phyloP scores from a whole-genome alignment of 2,888 invertebrate genomes.

The Sicus ferrugineus region DNA sequence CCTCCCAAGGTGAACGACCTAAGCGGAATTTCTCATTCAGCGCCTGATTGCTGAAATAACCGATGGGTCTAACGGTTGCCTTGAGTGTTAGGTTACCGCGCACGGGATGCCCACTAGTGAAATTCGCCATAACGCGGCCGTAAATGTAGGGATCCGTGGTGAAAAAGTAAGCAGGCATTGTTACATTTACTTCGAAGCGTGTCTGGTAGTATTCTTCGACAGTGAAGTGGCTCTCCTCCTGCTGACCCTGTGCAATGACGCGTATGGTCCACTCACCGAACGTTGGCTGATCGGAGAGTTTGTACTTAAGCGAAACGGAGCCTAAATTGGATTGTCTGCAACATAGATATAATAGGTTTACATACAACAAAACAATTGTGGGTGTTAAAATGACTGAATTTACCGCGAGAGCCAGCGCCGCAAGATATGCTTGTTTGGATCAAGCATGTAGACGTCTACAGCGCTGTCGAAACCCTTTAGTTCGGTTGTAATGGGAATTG shows the following conservation, averaged over 20 bases:
- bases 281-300: slow-evolving; percentile 88
- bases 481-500: slow-evolving; percentile 92
- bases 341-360: neutral
- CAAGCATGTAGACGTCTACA: slow-evolving; percentile 90
- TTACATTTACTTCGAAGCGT: slow-evolving; percentile 92
- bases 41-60: slow-evolving; percentile 69
- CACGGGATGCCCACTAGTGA: slow-evolving; percentile 92
- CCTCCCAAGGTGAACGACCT: slow-evolving; percentile 57
- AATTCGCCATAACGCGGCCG: slow-evolving; percentile 92
- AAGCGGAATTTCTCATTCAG: slow-evolving; percentile 67
- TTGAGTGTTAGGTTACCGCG: slow-evolving; percentile 86
- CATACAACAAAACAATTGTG: neutral
- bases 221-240: slow-evolving; percentile 83
- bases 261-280: slow-evolving; percentile 93
- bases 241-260: slow-evolving; percentile 87
- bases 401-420: slow-evolving; percentile 88
- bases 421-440: slow-evolving; percentile 87
- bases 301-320: slow-evolving; percentile 90
- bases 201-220: slow-evolving; percentile 97
- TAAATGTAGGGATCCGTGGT: slow-evolving; percentile 83
- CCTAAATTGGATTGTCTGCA: slow-evolving; percentile 84
- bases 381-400: slow-evolving; percentile 22
- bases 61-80: slow-evolving; percentile 78
- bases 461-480: slow-evolving; percentile 90
- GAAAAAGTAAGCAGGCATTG: slow-evolving; percentile 94